Evolutionary conservation across 2,888 invertebrate genomes (phyloP).

Genomic region (Lissocephala sabroskyi): DNA sequence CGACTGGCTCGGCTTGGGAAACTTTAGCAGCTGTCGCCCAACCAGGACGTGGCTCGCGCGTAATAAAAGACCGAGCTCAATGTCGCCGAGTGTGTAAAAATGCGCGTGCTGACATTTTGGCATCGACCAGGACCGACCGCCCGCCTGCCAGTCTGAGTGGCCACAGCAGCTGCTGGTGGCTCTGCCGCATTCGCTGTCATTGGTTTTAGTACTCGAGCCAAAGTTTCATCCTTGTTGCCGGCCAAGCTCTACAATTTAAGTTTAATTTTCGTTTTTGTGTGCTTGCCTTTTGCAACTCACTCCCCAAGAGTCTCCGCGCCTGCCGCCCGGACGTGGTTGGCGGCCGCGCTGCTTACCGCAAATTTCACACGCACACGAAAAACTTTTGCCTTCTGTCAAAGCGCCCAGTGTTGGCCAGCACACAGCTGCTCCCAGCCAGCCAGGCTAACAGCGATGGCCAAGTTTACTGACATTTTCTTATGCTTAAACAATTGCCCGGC

Average conservation of each 20-base stretch:
- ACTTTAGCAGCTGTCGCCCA: conserved; percentile 49
- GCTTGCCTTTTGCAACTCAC: conserved; percentile 23
- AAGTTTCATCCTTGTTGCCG: conserved; percentile 49
- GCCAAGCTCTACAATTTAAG: conserved; percentile 56
- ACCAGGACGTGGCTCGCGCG: no score
- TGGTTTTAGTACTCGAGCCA: conserved; percentile 5
- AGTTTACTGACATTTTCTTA: conserved; percentile 54
- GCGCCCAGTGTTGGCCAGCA: conserved; percentile 20
- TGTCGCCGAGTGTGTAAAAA: conserved; percentile 59
- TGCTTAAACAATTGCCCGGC: conserved; percentile 50
- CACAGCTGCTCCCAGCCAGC: conserved; percentile 49
- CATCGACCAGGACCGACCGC: conserved; percentile 11
- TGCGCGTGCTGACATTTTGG: conserved; percentile 48
- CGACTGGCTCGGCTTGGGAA: conserved; percentile 23
- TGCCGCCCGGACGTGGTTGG: conserved; percentile 11
- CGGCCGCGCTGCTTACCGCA: conserved; percentile 36
- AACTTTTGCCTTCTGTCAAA: conserved; percentile 44
- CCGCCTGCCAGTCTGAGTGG: background rate
- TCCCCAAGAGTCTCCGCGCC: conserved; percentile 35
- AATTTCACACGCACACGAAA: conserved; percentile 63
- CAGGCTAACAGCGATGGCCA: conserved; percentile 34
- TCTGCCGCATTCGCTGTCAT: conserved; percentile 5
- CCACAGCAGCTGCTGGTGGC: conserved; percentile 15
- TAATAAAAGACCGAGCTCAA: conserved; percentile 58
- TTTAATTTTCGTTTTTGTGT: conserved; percentile 46